These are phyloP conservation scores for Bolborhynchus lineola DNA, from an alignment of 2,113 vertebrate species.

Conservation along the genomic window DNA sequence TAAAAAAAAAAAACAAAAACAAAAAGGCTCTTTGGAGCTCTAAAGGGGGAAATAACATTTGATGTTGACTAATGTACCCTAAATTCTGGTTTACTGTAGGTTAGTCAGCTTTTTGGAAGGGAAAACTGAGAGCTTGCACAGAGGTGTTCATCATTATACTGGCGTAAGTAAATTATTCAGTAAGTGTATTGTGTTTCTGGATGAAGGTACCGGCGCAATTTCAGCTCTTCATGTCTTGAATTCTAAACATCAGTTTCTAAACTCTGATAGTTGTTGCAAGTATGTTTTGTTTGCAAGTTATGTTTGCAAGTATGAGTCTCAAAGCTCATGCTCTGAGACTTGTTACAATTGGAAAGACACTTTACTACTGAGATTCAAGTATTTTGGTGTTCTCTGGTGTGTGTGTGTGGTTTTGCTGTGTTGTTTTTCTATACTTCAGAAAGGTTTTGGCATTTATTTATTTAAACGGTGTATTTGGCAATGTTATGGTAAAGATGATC, in stretches of 20 bases:
- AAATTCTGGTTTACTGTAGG: conserved; percentile 41
- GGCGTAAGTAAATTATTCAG: conserved; percentile 78
- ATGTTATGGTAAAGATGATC: neutral
- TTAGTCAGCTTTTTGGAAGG: conserved; percentile 90
- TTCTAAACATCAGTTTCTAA: neutral
- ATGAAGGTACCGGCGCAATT: neutral
- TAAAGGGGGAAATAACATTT: neutral
- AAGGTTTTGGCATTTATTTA: neutral
- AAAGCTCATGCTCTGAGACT: neutral
- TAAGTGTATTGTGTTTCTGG: conserved; percentile 25
- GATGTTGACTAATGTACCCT: neutral
- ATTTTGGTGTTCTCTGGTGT: neutral
- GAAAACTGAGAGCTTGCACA: conserved; percentile 83
- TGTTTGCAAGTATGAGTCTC: neutral
- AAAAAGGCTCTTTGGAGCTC: neutral
- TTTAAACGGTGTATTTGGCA: neutral
- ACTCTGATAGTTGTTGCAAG: neutral
- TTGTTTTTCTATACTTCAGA: neutral
- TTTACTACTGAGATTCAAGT: neutral
- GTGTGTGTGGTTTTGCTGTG: neutral
- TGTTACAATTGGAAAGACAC: neutral
- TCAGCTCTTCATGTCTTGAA: neutral
- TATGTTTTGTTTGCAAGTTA: neutral
- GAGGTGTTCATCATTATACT: conserved; percentile 90
- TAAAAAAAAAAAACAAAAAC: neutral